phyloP scores from a whole-genome alignment of 1,140 invertebrate genomes.

The Drosophila novamexicana region DNA sequence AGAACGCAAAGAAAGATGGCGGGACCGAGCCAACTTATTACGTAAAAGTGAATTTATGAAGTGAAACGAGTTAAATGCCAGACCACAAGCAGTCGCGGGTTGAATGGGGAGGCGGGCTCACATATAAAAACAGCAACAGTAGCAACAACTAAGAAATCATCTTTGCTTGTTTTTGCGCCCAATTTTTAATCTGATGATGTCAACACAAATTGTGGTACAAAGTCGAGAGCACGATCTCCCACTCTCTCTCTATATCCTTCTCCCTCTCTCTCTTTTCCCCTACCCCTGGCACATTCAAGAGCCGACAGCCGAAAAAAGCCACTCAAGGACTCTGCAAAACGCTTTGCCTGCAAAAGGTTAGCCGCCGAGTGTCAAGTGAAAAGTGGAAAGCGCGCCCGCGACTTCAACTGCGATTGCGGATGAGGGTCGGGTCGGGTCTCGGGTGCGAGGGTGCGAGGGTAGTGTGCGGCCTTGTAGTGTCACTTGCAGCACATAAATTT shows the following conservation, averaged over 20 bases:
- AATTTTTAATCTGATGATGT: slow-evolving; percentile 83
- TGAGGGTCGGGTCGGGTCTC: not conserved
- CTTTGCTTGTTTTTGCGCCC: slow-evolving; percentile 73
- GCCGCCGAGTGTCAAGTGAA: slow-evolving; percentile 67
- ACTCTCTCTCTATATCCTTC: not conserved
- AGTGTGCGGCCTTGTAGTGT: slow-evolving; percentile 71
- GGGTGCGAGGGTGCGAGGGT: not conserved
- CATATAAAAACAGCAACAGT: slow-evolving; percentile 26
- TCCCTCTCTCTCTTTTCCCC: not conserved
- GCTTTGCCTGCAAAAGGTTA: slow-evolving; percentile 76
- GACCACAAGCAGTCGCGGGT: slow-evolving; percentile 48
- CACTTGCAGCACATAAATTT: slow-evolving; percentile 75
- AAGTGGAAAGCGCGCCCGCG: slow-evolving; percentile 53
- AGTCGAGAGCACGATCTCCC: slow-evolving; percentile 32
- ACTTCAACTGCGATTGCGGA: slow-evolving; percentile 42
- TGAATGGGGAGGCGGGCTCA: not conserved
- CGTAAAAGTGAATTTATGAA: slow-evolving; percentile 82
- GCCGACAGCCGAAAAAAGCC: slow-evolving; percentile 49
- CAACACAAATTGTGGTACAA: slow-evolving; percentile 79
- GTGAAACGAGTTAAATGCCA: slow-evolving; percentile 82
- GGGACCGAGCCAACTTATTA: slow-evolving; percentile 68
- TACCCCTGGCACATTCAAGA: slow-evolving; percentile 17
- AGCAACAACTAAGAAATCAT: slow-evolving; percentile 66
- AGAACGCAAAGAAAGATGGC: slow-evolving; percentile 15
- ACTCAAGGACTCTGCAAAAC: slow-evolving; percentile 77